phyloP scores from a whole-genome alignment of 2,113 vertebrate genomes.

The Saccopteryx bilineata region DNA sequence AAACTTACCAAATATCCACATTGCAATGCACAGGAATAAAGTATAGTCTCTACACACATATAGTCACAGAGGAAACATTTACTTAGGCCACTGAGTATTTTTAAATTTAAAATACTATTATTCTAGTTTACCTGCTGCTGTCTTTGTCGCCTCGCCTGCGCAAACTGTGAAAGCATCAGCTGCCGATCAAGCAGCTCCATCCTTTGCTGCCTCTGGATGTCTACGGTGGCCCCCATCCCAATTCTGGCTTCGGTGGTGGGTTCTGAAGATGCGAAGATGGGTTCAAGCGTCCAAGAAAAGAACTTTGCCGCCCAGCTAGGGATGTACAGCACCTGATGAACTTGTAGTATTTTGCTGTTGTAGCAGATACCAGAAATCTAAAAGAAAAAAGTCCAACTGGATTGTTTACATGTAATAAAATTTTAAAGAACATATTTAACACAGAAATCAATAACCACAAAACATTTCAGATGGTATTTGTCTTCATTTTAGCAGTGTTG shows the following conservation, averaged over 20 bases:
- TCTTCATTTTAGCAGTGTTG: not conserved
- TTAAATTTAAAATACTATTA: no score
- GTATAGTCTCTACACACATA: fast-evolving
- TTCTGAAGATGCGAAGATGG: conserved; percentile 93
- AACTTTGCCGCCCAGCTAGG: conserved; percentile 92
- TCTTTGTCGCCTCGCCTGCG: conserved; percentile 90
- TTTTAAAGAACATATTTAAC: not conserved
- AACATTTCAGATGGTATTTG: not conserved
- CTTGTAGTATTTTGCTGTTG: conserved; percentile 88
- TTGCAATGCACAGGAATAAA: not conserved
- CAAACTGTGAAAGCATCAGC: conserved; percentile 95
- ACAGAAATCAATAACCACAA: not conserved
- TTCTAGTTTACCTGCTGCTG: conserved; percentile 89
- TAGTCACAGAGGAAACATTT: not conserved
- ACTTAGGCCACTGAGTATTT: not conserved
- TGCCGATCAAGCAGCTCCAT: conserved; percentile 97
- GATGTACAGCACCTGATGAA: conserved; percentile 91
- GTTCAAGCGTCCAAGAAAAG: conserved; percentile 92
- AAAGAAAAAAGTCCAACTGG: conserved; percentile 64
- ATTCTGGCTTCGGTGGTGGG: conserved; percentile 91
- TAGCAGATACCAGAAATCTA: conserved; percentile 95
- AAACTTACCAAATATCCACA: not conserved
- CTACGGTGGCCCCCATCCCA: conserved; percentile 98
- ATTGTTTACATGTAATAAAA: not conserved
- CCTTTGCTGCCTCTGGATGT: conserved; percentile 97